A percentile compares a stretch with the other conserved stretches of the same genome.
These are phyloP conservation scores for Gymnobelideus leadbeateri DNA, from an alignment of 2,113 vertebrate species.

Conservation along the genomic window DNA sequence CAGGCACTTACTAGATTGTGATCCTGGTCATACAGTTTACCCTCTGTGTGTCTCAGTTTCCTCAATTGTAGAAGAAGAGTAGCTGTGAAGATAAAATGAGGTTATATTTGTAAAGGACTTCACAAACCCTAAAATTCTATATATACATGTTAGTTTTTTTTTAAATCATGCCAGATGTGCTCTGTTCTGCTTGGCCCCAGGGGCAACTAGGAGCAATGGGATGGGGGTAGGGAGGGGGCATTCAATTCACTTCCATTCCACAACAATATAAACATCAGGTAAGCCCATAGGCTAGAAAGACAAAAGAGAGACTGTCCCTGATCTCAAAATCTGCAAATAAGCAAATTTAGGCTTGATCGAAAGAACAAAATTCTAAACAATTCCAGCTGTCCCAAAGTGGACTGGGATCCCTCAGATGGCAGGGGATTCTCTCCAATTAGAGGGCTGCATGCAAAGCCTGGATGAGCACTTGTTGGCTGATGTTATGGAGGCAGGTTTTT, in stretches of 20 bases:
- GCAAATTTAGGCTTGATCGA: background rate
- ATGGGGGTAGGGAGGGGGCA: background rate
- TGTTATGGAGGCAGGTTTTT: background rate
- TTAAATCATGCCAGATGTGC: background rate
- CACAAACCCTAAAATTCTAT: background rate
- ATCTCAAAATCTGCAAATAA: background rate
- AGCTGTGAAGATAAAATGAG: background rate
- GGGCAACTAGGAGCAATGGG: background rate
- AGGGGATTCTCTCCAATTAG: background rate
- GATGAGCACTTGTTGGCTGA: background rate
- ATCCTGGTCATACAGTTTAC: background rate
- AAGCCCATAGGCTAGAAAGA: background rate
- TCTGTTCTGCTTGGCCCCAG: background rate
- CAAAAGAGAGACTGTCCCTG: background rate
- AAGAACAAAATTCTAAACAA: background rate
- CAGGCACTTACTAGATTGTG: background rate
- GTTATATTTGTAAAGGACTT: background rate
- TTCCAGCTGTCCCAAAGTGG: background rate
- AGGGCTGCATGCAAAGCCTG: background rate
- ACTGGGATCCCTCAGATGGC: background rate
- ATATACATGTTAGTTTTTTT: background rate
- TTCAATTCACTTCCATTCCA: background rate
- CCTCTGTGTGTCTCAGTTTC: background rate
- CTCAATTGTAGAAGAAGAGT: background rate
- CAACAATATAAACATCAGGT: background rate